Percentiles rank a stretch among this genome's conserved stretches.
Evolutionary conservation across 2,113 vertebrate species (phyloP).

Genomic region (Alouatta palliata): DNA sequence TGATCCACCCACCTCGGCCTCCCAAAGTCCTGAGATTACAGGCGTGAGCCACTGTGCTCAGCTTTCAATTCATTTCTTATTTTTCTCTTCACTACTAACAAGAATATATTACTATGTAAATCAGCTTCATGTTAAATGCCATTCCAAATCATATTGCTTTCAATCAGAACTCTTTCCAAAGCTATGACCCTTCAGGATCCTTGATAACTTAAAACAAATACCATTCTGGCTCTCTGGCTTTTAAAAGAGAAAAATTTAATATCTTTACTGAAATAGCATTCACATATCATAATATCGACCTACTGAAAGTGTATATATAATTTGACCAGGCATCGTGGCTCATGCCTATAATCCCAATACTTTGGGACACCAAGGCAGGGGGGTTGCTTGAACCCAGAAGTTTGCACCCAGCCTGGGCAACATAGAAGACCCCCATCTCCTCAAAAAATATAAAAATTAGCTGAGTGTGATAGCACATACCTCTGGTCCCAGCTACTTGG

Average conservation of each 20-base stretch:
- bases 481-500: too few relatives aligned
- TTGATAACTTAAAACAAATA: slow-evolving; percentile 27
- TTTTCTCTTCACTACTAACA: neutral
- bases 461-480: too few relatives aligned
- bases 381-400: too few relatives aligned
- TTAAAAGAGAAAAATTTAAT: neutral
- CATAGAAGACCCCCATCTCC: too few relatives aligned
- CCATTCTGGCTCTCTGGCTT: neutral
- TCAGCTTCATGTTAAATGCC: neutral
- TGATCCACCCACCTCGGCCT: too few relatives aligned
- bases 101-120: neutral
- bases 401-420: too few relatives aligned
- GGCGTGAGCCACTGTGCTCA: too few relatives aligned
- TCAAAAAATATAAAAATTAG: too few relatives aligned
- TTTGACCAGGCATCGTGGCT: too few relatives aligned
- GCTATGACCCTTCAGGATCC: neutral
- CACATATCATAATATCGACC: neutral
- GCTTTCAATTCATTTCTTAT: neutral
- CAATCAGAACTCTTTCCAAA: neutral
- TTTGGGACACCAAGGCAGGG: too few relatives aligned
- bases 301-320: neutral
- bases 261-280: neutral
- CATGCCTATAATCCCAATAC: too few relatives aligned
- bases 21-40: too few relatives aligned
- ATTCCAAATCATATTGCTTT: neutral